Evolutionary conservation across 1,140 invertebrate genomes (phyloP), one percentile per base, ranked within the genome.

Genomic region (Anoplophora glabripennis): DNA sequence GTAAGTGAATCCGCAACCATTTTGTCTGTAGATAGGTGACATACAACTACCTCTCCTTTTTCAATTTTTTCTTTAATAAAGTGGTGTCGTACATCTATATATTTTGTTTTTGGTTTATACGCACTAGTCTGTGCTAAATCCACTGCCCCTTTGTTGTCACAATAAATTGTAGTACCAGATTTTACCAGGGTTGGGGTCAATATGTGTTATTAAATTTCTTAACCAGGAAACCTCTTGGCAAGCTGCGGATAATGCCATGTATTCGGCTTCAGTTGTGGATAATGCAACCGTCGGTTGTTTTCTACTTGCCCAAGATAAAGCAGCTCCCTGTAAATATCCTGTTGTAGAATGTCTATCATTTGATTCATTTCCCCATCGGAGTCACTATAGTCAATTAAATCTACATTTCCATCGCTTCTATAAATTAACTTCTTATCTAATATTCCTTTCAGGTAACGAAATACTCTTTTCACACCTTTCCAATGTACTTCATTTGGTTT

Each of bases 181-280:
- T 40, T 40, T 36, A 21, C n/a, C 1, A 18, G 7, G 9, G 47
- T 34, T 18, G 8, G n/a, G 34, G 7, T 11, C 38, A 14, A 49
- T 3, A 18, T 41, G 46, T 17, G 21, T 38, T 53, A 45, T 7
- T 14, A 58, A 11, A 46, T 48, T 10, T 37, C 34, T 37, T 3
- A 61, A 35, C 36, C 53, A 61, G 12, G 57, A 52, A 10, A 46
- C 56, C 62, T 70, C 68, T 56, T 64, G 61, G 40, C 33, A 34
- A n/a, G 59, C 67, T 8, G 53, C 53, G 10, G 65, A 53, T 28
- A 75, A 46, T 4, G 73, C 65, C 38, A 74, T 65, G 52, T 74
- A 75, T 55, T 78, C 75, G 1, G 75, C 69, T 63, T 77, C 75
- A n/a, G 70, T 72, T 14, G 65, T 73, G 14, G 68, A 74, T 14